Evolutionary conservation across 2,113 vertebrate species (phyloP), one percentile per base, ranked within the genome.

Genomic region (Xiphophorus maculatus): DNA sequence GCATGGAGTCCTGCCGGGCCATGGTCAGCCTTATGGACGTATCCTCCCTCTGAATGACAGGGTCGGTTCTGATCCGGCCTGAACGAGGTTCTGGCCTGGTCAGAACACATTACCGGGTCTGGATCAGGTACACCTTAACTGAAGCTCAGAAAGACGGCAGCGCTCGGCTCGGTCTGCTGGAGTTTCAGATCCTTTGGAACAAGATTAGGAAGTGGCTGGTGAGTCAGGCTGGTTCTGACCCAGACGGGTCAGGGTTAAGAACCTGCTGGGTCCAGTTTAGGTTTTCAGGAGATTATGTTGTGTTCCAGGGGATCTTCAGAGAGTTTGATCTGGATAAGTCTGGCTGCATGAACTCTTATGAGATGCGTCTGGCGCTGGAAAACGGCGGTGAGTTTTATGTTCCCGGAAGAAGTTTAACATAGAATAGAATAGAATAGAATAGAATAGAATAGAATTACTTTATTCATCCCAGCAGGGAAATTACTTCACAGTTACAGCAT

Each of bases 151-250:
- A 96, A 93, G 95, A 98, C 0, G 95, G 95, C 82, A 96, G 96
- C 13, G 96, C 96, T 65, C 96, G 95, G 2, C 92, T 99, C 0
- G 96, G 95, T 3, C 77, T 97, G 30, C 62, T 92, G 73, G 97
- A 98, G 86, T 99, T 98, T 73, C 96, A 96, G 90, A 89, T 96
- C 76, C 95, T 98, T 27, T 99, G 97, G 97, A 96, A 95, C 90
- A 98, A 96, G 92, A 95, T 99, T 92, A 93, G 95, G 74, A 96
- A 94, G 76, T 99, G 96, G 96, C 94, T 94, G 96, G 97, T 99
- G 89, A 82, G 71, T 79, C 29, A 69, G 4, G 29, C 44, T n/a
- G 68, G 17, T 22, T 51, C 66, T 29, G 28, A 48, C 17, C 33
- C 5, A 30, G 2, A 66, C 51, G 19, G 19, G 22, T 19, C 22